Conservation (phyloP, 2,113 vertebrate species). For the Tor tambroides region DNA sequence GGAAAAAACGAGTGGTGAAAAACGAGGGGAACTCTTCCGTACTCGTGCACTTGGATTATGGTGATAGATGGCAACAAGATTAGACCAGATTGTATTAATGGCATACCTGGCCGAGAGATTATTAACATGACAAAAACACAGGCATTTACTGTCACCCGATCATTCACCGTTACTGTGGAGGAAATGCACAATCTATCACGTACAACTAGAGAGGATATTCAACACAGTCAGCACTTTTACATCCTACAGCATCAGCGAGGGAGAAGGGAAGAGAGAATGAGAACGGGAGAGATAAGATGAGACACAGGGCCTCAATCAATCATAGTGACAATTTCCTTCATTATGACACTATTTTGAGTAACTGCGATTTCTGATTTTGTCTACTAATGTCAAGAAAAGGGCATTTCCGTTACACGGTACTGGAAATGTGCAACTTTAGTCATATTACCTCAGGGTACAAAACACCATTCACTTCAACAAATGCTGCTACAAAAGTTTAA, state of each 20-base stretch:
- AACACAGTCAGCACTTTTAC: constrained; percentile 53
- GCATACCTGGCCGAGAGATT: constrained; percentile 27
- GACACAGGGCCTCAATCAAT: constrained; percentile 42
- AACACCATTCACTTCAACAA: too few species aligned
- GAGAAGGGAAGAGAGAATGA: background rate
- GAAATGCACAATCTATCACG: background rate
- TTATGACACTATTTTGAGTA: constrained; percentile 48
- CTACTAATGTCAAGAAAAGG: constrained; percentile 38
- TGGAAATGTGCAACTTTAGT: too few species aligned
- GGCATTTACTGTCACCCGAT: constrained; percentile 46
- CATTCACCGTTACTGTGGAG: constrained; percentile 46
- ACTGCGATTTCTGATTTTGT: constrained; percentile 42
- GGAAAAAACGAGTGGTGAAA: background rate
- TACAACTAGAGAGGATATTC: constrained; percentile 33
- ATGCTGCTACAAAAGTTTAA: too few species aligned
- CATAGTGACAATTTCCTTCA: constrained; percentile 51
- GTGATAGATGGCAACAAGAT: constrained; percentile 49
- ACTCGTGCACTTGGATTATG: constrained; percentile 8
- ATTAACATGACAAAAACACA: constrained; percentile 49
- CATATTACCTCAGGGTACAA: too few species aligned
- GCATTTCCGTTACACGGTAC: background rate
- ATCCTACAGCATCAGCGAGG: background rate
- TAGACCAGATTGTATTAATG: constrained; percentile 8
- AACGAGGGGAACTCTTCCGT: background rate
- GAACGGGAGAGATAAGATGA: background rate